Evolutionary conservation across 2,797 vertebrate species (phyloP).

Genomic region (Diplodus puntazzo): DNA sequence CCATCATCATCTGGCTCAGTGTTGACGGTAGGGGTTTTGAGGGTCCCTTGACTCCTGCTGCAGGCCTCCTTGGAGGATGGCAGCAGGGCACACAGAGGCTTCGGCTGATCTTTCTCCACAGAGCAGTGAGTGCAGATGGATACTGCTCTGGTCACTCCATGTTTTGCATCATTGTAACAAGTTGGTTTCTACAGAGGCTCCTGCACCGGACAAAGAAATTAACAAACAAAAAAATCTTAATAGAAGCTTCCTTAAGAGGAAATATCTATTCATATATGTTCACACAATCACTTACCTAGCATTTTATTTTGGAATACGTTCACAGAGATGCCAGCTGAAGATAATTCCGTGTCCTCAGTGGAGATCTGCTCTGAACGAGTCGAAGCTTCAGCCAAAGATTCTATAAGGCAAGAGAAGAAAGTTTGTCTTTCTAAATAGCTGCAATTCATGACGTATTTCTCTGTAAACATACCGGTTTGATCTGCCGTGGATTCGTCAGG

Average conservation of each 20-base stretch:
- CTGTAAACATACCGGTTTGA: slow-evolving; percentile 51
- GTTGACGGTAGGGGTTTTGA: slow-evolving; percentile 57
- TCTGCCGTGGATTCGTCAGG: background rate
- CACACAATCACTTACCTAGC: slow-evolving; percentile 7
- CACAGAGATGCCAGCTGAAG: slow-evolving; percentile 45
- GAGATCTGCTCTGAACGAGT: slow-evolving; percentile 46
- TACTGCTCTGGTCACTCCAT: background rate
- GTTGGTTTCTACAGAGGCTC: slow-evolving; percentile 15
- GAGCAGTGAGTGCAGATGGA: slow-evolving; percentile 33
- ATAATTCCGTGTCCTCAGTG: slow-evolving; percentile 49
- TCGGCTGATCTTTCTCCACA: slow-evolving; percentile 50
- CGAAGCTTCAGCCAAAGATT: slow-evolving; percentile 39
- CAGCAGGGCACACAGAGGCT: slow-evolving; percentile 37
- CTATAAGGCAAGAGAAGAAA: slow-evolving; percentile 34
- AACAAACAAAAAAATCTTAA: background rate
- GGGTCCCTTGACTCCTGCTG: slow-evolving; percentile 54
- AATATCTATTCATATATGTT: background rate
- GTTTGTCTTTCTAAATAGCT: background rate
- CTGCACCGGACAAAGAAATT: slow-evolving; percentile 23
- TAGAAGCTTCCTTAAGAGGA: background rate
- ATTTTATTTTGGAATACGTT: slow-evolving; percentile 18
- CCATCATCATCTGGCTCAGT: slow-evolving; percentile 68
- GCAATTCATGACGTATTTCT: background rate
- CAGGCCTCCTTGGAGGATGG: slow-evolving; percentile 8
- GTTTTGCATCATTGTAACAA: background rate